Percentiles rank a stretch among this genome's conserved stretches.
phyloP scores from a whole-genome alignment of 1,140 invertebrate genomes.

The Marisa cornuarietis region DNA sequence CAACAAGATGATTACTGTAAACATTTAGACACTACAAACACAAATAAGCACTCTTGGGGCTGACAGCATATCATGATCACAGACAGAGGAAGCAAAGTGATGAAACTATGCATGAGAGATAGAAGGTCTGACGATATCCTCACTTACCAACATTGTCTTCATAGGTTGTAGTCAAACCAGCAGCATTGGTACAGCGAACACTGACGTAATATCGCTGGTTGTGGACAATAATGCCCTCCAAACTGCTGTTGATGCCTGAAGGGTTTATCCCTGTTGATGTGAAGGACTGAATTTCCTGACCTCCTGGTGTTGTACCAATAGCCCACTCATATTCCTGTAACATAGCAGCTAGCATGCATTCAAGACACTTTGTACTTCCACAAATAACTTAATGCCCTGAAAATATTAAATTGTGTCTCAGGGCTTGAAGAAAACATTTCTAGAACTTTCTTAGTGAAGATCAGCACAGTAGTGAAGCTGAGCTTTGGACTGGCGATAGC shows the following conservation, averaged over 20 bases:
- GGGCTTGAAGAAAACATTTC: not conserved
- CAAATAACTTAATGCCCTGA: too few relatives aligned
- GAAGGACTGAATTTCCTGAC: slow-evolving; percentile 36
- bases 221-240: slow-evolving; percentile 33
- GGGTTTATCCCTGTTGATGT: slow-evolving; percentile 30
- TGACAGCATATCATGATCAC: too few relatives aligned
- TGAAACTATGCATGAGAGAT: too few relatives aligned
- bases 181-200: slow-evolving; percentile 40
- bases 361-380: too few relatives aligned
- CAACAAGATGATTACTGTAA: too few relatives aligned
- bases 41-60: too few relatives aligned
- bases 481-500: too few relatives aligned
- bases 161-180: slow-evolving; percentile 20
- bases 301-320: slow-evolving; percentile 38
- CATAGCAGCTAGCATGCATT: not conserved
- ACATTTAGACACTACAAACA: too few relatives aligned
- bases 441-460: too few relatives aligned
- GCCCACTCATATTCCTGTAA: slow-evolving; percentile 43
- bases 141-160: slow-evolving; percentile 27
- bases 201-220: slow-evolving; percentile 40
- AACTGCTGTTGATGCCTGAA: slow-evolving; percentile 33
- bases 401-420: not conserved
- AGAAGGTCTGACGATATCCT: too few relatives aligned
- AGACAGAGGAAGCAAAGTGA: too few relatives aligned
- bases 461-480: too few relatives aligned